These are phyloP conservation scores for Oxygymnocypris stewartii DNA, from an alignment of 2,113 vertebrate genomes.

Conservation along the genomic window DNA sequence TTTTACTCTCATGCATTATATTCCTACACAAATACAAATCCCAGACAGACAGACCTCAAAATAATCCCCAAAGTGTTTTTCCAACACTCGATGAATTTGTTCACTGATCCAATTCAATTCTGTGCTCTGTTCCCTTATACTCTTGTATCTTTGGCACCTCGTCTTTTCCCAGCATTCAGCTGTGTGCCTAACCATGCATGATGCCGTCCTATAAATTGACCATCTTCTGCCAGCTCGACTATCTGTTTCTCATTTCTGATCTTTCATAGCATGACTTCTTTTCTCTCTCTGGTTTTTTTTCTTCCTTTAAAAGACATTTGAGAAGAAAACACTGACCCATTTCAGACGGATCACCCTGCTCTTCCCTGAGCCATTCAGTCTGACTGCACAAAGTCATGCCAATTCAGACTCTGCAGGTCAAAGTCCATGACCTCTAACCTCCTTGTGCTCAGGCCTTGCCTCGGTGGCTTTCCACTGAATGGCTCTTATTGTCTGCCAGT, in stretches of 20 bases:
- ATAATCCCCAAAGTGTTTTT: neutral
- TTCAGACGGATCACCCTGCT: slow-evolving; percentile 60
- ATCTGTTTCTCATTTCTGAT: slow-evolving; percentile 40
- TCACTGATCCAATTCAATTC: slow-evolving; percentile 19
- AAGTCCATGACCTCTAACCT: slow-evolving; percentile 68
- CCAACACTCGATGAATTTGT: slow-evolving; percentile 22
- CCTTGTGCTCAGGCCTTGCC: slow-evolving; percentile 57
- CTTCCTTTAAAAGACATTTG: neutral
- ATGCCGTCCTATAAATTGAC: slow-evolving; percentile 6
- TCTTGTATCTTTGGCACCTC: neutral
- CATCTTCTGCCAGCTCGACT: neutral
- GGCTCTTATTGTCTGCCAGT: slow-evolving; percentile 59
- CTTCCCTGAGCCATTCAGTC: slow-evolving; percentile 68
- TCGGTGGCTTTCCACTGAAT: slow-evolving; percentile 60
- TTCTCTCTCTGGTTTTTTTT: slow-evolving; percentile 11
- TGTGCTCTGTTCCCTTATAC: neutral
- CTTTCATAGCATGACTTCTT: slow-evolving; percentile 34
- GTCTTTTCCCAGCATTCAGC: slow-evolving; percentile 35
- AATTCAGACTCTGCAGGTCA: slow-evolving; percentile 67
- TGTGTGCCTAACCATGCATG: slow-evolving; percentile 32
- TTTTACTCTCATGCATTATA: neutral
- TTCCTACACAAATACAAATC: neutral
- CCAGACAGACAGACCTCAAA: neutral
- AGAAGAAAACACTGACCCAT: slow-evolving; percentile 58
- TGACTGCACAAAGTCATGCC: slow-evolving; percentile 68